A percentile compares a stretch with the other conserved stretches of the same genome.
Conservation (phyloP, 2,888 invertebrate species). For the Lithophane ornitopus region DNA sequence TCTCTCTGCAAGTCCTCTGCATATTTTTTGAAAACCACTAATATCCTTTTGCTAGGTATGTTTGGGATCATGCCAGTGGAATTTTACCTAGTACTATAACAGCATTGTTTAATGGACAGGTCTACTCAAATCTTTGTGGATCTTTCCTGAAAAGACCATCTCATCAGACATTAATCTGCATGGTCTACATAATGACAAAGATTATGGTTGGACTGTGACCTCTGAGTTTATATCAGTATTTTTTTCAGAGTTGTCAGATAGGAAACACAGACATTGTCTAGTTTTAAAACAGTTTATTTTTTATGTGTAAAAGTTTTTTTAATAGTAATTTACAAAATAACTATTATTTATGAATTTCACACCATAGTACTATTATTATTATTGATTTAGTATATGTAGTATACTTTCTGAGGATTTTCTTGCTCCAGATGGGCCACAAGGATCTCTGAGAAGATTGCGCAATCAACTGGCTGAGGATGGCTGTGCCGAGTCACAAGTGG, state of each 20-base stretch:
- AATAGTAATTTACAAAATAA: background rate
- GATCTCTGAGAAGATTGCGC: slow-evolving; percentile 91
- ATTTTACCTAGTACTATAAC: background rate
- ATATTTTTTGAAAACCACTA: too few relatives aligned
- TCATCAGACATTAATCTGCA: background rate
- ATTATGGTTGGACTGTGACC: background rate
- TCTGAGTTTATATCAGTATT: background rate
- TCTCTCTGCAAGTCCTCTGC: too few relatives aligned
- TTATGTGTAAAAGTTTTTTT: too few relatives aligned
- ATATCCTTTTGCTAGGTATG: background rate
- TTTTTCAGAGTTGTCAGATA: too few relatives aligned
- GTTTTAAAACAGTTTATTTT: background rate
- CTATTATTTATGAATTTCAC: background rate
- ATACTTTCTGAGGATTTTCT: slow-evolving; percentile 76
- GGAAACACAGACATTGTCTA: background rate
- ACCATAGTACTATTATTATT: background rate
- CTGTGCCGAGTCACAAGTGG: slow-evolving; percentile 97
- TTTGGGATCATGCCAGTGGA: background rate
- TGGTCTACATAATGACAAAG: background rate
- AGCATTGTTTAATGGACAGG: background rate
- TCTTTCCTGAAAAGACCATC: background rate
- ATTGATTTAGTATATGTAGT: slow-evolving; percentile 35
- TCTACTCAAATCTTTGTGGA: background rate
- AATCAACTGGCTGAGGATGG: slow-evolving; percentile 96
- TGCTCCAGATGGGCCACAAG: slow-evolving; percentile 92